A percentile compares a stretch with the other conserved stretches of the same genome.
Evolutionary conservation across 1,140 invertebrate species (phyloP).

Genomic region (Paraescarpia echinospica): DNA sequence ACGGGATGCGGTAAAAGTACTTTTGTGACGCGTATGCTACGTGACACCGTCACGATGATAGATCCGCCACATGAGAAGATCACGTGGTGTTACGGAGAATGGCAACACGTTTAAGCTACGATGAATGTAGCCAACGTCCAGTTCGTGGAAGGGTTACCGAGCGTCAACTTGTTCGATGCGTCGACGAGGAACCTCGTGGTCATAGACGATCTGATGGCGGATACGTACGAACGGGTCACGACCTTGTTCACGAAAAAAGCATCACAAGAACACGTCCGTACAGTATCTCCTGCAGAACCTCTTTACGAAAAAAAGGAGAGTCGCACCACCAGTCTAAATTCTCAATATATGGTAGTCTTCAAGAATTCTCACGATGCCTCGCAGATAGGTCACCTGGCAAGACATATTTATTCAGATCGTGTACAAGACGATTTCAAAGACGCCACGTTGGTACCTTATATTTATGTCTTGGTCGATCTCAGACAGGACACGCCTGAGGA

Average conservation of each 20-base stretch:
- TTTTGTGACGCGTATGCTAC: background rate
- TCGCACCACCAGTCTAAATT: slow-evolving; percentile 7
- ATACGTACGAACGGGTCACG: background rate
- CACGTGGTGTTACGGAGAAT: slow-evolving; percentile 7
- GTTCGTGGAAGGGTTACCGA: too few relatives aligned
- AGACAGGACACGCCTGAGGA: too few relatives aligned
- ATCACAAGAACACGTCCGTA: background rate
- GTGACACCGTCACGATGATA: background rate
- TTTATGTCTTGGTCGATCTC: background rate
- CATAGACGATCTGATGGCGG: background rate
- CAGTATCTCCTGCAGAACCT: background rate
- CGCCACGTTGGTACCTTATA: background rate
- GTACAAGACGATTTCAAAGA: slow-evolving; percentile 7
- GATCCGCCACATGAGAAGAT: background rate
- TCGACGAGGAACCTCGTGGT: background rate
- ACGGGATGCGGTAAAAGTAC: background rate
- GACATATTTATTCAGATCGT: too few relatives aligned
- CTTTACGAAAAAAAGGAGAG: background rate
- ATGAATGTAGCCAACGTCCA: too few relatives aligned
- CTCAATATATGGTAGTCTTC: background rate
- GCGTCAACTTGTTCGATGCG: too few relatives aligned
- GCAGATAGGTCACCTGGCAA: background rate
- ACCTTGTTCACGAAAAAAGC: slow-evolving; percentile 1
- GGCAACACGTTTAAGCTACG: too few relatives aligned
- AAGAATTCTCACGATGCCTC: background rate